These are phyloP conservation scores for Watsonalla binaria DNA, from an alignment of 2,888 invertebrate genomes.

Conservation along the genomic window DNA sequence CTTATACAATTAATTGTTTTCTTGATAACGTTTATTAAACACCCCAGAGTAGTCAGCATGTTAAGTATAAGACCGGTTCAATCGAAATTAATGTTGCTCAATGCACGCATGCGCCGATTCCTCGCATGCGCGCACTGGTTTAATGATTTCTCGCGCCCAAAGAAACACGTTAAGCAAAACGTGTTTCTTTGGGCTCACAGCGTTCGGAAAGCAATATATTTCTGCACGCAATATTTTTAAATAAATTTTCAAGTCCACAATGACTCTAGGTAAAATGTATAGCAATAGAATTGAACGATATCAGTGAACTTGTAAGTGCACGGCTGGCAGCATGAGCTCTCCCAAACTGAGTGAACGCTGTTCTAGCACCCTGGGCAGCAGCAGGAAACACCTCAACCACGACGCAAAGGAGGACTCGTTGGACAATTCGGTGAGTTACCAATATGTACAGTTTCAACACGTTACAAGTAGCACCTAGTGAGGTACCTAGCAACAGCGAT, in stretches of 20 bases:
- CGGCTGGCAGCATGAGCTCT: conserved; percentile 52
- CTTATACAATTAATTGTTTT: too few species aligned
- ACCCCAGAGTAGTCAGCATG: neutral
- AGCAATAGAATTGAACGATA: neutral
- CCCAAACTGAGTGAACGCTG: conserved; percentile 67
- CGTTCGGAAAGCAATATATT: conserved; percentile 4
- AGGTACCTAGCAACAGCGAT: too few species aligned
- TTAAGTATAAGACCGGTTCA: neutral
- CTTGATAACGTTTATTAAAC: too few species aligned
- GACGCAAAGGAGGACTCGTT: conserved; percentile 67
- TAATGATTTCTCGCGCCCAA: conserved; percentile 47
- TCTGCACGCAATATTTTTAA: conserved; percentile 1
- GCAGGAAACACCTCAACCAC: conserved; percentile 53
- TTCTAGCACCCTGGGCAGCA: conserved; percentile 58
- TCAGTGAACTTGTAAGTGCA: neutral
- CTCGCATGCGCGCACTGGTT: conserved; percentile 37
- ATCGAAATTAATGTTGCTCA: conserved; percentile 4
- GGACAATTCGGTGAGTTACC: conserved; percentile 63
- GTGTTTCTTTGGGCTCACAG: conserved; percentile 4
- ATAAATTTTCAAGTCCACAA: neutral
- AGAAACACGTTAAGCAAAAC: conserved; percentile 7
- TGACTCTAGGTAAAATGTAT: neutral
- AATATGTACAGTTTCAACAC: too few species aligned
- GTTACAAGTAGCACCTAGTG: too few species aligned
- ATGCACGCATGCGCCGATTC: conserved; percentile 25